Conservation (phyloP, 2,888 invertebrate species). For the Machimus atricapillus region DNA sequence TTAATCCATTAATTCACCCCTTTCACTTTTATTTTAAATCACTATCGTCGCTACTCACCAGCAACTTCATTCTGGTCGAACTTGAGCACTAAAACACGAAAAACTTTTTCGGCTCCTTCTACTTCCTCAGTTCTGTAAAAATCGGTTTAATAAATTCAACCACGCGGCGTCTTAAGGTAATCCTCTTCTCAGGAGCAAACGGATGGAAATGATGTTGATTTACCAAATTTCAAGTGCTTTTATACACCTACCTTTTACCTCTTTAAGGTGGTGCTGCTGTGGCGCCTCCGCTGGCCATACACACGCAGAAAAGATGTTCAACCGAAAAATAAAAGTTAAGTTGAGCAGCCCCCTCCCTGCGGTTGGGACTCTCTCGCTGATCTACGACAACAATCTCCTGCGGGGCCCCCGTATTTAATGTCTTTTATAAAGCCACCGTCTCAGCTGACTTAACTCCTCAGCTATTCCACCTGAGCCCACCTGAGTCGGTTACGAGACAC, state of each 20-base stretch:
- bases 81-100: not conserved
- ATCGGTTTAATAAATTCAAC: not conserved
- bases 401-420: not conserved
- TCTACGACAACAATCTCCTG: slow-evolving; percentile 16
- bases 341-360: not conserved
- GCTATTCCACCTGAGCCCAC: not conserved
- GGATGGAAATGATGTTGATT: slow-evolving; percentile 44
- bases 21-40: not conserved
- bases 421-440: not conserved
- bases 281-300: not conserved
- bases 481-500: not conserved
- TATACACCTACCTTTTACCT: slow-evolving; percentile 44
- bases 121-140: not conserved
- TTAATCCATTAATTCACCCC: not conserved
- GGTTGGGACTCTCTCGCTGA: not conserved
- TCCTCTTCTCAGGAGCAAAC: slow-evolving; percentile 25
- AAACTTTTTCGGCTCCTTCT: not conserved
- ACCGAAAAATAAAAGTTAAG: slow-evolving; percentile 20
- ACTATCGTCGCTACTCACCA: slow-evolving; percentile 42
- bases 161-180: not conserved
- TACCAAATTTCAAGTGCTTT: slow-evolving; percentile 48
- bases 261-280: not conserved
- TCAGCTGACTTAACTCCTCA: not conserved
- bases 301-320: slow-evolving; percentile 24
- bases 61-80: slow-evolving; percentile 45